Percentiles rank a stretch among this genome's conserved stretches.
These are phyloP conservation scores for Pollenia labialis DNA, from an alignment of 2,888 invertebrate genomes.

Conservation along the genomic window DNA sequence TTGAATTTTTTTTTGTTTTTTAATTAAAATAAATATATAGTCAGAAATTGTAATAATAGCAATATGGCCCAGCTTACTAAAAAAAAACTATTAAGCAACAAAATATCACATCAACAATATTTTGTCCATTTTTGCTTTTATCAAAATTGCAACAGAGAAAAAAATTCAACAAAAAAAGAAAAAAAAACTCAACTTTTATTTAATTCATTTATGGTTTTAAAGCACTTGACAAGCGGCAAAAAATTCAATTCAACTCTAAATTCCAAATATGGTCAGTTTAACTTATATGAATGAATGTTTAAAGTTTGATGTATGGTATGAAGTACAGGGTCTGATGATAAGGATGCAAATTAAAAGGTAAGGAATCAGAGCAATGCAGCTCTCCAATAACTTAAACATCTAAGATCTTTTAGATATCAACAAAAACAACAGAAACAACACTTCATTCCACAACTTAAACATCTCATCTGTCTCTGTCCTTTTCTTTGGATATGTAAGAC, in stretches of 20 bases:
- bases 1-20: not conserved
- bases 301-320: constrained; percentile 19
- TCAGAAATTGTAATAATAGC: constrained; percentile 49
- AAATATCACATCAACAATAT: constrained; percentile 35
- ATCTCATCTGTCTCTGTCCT: not conserved
- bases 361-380: too few relatives aligned
- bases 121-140: constrained; percentile 55
- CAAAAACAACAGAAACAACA: not conserved
- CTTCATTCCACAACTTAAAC: not conserved
- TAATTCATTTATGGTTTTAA: constrained; percentile 52
- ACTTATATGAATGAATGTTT: constrained; percentile 8
- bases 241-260: constrained; percentile 46
- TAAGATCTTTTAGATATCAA: not conserved
- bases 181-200: constrained; percentile 29
- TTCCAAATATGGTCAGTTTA: constrained; percentile 42
- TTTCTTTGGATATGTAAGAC: too few relatives aligned
- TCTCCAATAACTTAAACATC: too few relatives aligned
- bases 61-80: constrained; percentile 19
- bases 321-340: constrained; percentile 18
- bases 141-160: constrained; percentile 46
- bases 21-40: constrained; percentile 48
- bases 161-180: not conserved
- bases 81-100: not conserved
- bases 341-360: too few relatives aligned
- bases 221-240: constrained; percentile 46